phyloP scores from a whole-genome alignment of 2,888 invertebrate genomes.

The Hyposoter didymator region DNA sequence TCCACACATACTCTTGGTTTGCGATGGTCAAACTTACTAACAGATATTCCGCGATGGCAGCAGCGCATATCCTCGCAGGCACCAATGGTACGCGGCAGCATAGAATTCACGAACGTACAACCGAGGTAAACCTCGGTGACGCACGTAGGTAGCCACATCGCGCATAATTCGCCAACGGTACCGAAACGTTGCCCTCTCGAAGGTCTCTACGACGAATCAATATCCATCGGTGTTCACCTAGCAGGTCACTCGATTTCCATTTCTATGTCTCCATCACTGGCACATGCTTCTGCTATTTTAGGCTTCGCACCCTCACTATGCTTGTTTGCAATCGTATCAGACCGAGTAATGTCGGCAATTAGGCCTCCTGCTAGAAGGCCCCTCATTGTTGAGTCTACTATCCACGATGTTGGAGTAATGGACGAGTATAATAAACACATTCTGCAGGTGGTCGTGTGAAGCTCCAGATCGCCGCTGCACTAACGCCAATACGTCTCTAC shows the following conservation, averaged over 20 bases:
- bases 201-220: conserved; percentile 44
- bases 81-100: conserved; percentile 57
- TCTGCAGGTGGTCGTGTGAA: background rate
- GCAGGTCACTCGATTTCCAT: conserved; percentile 52
- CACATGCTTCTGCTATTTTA: conserved; percentile 34
- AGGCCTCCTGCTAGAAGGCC: conserved; percentile 19
- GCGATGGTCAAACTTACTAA: conserved; percentile 46
- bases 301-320: conserved; percentile 32
- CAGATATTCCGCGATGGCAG: conserved; percentile 53
- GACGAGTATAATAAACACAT: conserved; percentile 14
- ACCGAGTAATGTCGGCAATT: conserved; percentile 49
- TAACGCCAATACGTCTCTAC: background rate
- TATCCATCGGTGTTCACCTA: conserved; percentile 50
- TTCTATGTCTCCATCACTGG: conserved; percentile 46
- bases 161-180: conserved; percentile 58
- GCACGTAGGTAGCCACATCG: conserved; percentile 56
- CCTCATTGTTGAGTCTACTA: conserved; percentile 9
- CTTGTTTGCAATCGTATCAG: conserved; percentile 52
- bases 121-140: conserved; percentile 65
- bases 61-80: conserved; percentile 46
- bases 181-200: conserved; percentile 30
- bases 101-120: conserved; percentile 68
- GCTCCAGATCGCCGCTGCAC: background rate
- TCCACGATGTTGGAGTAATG: conserved; percentile 8
- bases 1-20: conserved; percentile 51